Percentiles rank a stretch among this genome's conserved stretches.
Evolutionary conservation across 2,113 vertebrate genomes (phyloP).

Genomic region (Amazona guildingii): DNA sequence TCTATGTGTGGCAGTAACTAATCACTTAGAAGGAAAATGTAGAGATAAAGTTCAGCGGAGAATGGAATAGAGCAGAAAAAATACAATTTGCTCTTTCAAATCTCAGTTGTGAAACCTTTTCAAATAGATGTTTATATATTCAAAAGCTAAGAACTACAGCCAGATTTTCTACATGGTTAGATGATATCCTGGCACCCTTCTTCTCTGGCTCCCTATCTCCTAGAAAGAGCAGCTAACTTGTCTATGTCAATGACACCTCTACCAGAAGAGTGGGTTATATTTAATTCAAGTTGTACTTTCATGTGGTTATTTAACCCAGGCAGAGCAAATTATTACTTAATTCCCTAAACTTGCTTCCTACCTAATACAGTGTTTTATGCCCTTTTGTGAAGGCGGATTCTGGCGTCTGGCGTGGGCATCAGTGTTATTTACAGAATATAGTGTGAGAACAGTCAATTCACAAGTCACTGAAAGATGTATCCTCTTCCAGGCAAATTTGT

Average conservation of each 20-base stretch:
- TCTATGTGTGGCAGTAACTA: slow-evolving; percentile 52
- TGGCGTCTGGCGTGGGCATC: neutral
- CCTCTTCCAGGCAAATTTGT: neutral
- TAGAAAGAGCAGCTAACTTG: neutral
- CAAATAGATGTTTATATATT: neutral
- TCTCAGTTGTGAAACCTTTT: neutral
- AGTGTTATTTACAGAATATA: neutral
- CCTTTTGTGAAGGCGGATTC: neutral
- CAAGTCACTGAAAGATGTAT: neutral
- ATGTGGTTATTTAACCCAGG: neutral
- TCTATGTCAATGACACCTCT: neutral
- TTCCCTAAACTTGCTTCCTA: neutral
- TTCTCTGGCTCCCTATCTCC: neutral
- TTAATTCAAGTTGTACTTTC: neutral
- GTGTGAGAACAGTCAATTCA: neutral
- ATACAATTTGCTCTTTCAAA: slow-evolving; percentile 24
- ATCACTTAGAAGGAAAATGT: neutral
- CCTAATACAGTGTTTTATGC: neutral
- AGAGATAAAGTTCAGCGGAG: slow-evolving; percentile 11
- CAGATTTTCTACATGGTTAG: neutral
- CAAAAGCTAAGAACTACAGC: neutral
- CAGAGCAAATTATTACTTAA: neutral
- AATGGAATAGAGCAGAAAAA: slow-evolving; percentile 19
- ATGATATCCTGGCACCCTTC: neutral
- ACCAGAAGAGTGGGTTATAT: neutral